Base-by-base conservation (phyloP, 2,888 invertebrate species). In the Pachliopta kotzebuea region DNA sequence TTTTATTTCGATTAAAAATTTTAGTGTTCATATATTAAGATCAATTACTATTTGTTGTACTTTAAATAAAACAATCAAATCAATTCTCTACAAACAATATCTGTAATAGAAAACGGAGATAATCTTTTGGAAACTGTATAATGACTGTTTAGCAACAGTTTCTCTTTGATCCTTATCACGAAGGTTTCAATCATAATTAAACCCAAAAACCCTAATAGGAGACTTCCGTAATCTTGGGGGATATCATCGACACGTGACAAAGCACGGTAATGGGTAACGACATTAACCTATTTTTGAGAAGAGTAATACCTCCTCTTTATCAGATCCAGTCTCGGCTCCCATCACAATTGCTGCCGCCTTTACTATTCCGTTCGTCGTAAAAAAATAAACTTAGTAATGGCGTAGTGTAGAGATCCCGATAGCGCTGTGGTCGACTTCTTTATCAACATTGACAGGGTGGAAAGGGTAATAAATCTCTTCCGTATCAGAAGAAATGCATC, bases 221-320 rank as follows among this genome's bases (percentile, higher is more conserved):
- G 64, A 52, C 59, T 68, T 56, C 59, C 58, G 21, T 76, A 79
- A 76, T 75, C 75, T 77, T 75, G 71, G 62, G 71, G 72, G 76
- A 68, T 78, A 84, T 84, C 87, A 80, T 78, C 76, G 74, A 77
- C 79, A 88, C 88, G 89, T 88, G 86, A 88, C 87, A 85, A 80
- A 82, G 77, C 83, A 82, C 75, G 74, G 75, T 89, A 88, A 89
- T 87, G 82, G 79, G 79, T 76, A 77, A 79, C 79, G 80, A 83
- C 86, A 86, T 88, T 88, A 89, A 82, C 85, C 88, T 83, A 87
- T 88, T 85, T 80, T 80, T 77, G 76, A 77, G 74, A 67, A 71
- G 70, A 66, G 60, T 69, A 67, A 73, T 73, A 71, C 73, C 37
- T 73, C 68, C 67, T 72, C 72, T 77, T 85, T 88, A 88, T 88